Base-by-base conservation (phyloP, 2,888 invertebrate genomes). In the Hedya salicella region DNA sequence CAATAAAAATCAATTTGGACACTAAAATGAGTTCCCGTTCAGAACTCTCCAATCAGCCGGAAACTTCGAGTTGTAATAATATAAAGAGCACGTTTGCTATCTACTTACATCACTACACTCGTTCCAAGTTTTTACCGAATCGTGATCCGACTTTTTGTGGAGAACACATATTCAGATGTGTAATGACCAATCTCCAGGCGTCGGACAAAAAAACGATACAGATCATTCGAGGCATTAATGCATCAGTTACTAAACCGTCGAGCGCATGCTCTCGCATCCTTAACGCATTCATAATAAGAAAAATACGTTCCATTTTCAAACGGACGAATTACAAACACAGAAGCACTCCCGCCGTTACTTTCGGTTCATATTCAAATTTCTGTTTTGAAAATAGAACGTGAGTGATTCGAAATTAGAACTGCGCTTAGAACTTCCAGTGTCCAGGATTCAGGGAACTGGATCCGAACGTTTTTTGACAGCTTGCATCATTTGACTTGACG, bases 181-280 rank as follows among this genome's bases (percentile, higher is more conserved):
- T 90, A 89, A 89, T 89, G 90, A 89, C 88, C 90, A 89, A 91
- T 91, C 91, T 90, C 89, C 89, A 87, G 85, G 86, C 86, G 86
- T 82, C 73, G 83, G 79, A 85, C 79, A 87, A 86, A 88, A 87
- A 82, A 82, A 78, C 77, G 62, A 75, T 80, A 78, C 77, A 83
- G 82, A 86, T 85, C 86, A 86, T 87, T 88, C 83, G 84, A 83
- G 76, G 85, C 87, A 90, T 91, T 90, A 91, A 92, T 91, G 91
- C 91, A 90, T 90, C 89, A 88, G 88, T 89, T 89, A 91, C 91
- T 91, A 91, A 92, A 91, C 89, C 91, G 87, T 87, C 88, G 82
- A 88, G 84, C 86, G 88, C 79, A 89, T 91, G 91, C 91, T 80
- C 88, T 82, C 86, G 90, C 90, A 90, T 91, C 91, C 90, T 89